phyloP scores from a whole-genome alignment of 30 jellyfish, hydroid and myxozoan species.

The Rhopilema esculentum region DNA sequence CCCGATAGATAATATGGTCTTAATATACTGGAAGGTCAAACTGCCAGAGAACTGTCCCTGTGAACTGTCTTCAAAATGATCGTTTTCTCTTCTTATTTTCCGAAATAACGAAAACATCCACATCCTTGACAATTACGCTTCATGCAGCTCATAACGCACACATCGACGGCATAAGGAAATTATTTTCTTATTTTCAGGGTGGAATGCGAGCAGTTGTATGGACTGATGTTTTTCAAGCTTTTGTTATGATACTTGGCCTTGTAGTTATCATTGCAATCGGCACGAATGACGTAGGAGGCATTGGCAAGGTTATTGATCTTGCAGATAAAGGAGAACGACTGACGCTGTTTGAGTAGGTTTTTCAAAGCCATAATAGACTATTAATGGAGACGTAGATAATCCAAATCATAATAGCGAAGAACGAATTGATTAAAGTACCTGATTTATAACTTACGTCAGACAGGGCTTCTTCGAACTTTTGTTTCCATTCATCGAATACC shows the following conservation, averaged over 20 bases:
- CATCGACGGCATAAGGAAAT: not conserved
- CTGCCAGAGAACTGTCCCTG: too few species aligned
- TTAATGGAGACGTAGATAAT: not conserved
- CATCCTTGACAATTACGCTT: too few species aligned
- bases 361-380: not conserved
- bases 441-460: too few species aligned
- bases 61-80: too few species aligned
- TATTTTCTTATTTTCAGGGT: constrained; percentile 49
- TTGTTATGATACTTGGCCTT: constrained; percentile 68
- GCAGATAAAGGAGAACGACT: constrained; percentile 72
- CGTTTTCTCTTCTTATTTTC: too few species aligned
- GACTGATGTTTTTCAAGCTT: constrained; percentile 87
- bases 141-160: too few species aligned
- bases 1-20: too few species aligned
- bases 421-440: not conserved
- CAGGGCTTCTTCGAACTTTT: too few species aligned
- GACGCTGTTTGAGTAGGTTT: constrained; percentile 62
- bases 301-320: constrained; percentile 35
- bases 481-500: too few species aligned
- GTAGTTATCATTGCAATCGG: constrained; percentile 64
- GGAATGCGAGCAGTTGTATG: constrained; percentile 90
- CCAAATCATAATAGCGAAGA: not conserved
- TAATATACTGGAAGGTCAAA: too few species aligned
- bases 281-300: constrained; percentile 77
- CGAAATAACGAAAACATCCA: too few species aligned